Conservation (phyloP, 2,113 vertebrate species). For the Rhinolophus ferrumequinum region DNA sequence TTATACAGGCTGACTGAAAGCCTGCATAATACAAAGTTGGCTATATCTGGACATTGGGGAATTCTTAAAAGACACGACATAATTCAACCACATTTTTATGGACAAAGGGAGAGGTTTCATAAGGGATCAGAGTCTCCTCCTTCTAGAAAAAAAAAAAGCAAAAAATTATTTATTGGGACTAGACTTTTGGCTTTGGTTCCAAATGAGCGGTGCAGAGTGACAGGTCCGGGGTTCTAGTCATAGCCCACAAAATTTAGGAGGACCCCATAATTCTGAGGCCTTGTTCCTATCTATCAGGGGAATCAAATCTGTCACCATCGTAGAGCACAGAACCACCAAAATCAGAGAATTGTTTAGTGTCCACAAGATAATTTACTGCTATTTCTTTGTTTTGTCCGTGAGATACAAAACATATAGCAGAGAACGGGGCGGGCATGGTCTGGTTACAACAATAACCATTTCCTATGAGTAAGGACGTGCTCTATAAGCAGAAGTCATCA, state of each 20-base stretch:
- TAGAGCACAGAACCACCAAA: not conserved
- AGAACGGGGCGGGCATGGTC: not conserved
- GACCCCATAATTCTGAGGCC: not conserved
- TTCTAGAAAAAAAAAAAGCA: not conserved
- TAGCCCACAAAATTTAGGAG: not conserved
- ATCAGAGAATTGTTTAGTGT: not conserved
- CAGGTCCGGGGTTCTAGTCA: not conserved
- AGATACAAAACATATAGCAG: not conserved
- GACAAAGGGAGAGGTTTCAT: not conserved
- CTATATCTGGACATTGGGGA: not conserved
- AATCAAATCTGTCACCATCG: not conserved
- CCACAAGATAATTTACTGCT: not conserved
- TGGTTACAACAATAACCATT: not conserved
- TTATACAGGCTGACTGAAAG: not conserved
- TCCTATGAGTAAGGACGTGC: not conserved
- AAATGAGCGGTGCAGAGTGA: not conserved
- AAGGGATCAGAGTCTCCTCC: not conserved
- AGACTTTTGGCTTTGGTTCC: not conserved
- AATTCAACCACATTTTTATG: not conserved
- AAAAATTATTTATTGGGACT: not conserved
- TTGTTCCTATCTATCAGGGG: not conserved
- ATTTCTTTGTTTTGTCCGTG: not conserved
- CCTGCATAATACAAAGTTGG: not conserved
- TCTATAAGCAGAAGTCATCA: not conserved
- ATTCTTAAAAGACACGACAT: not conserved